Conservation (phyloP, 2,797 vertebrate species). For the Epinephelus malabaricus region DNA sequence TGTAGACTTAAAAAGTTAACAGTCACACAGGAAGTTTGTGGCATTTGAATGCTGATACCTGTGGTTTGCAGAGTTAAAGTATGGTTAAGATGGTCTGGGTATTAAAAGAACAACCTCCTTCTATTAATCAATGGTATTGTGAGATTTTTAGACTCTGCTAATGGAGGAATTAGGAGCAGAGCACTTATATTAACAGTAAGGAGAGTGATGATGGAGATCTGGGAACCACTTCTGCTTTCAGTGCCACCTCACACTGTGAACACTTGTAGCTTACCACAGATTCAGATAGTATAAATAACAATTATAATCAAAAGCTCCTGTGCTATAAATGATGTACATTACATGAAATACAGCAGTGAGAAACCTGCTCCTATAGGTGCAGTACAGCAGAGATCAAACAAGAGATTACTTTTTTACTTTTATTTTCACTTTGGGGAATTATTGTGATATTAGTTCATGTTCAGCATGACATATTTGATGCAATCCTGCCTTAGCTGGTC, state of each 20-base stretch:
- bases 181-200: conserved; percentile 36
- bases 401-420: neutral
- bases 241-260: conserved; percentile 56
- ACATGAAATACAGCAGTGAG: conserved; percentile 2
- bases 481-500: neutral
- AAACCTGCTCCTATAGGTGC: neutral
- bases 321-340: conserved; percentile 11
- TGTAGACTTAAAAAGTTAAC: conserved; percentile 5
- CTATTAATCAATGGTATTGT: conserved; percentile 59
- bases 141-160: conserved; percentile 36
- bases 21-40: neutral
- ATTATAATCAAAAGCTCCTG: conserved; percentile 51
- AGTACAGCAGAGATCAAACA: neutral
- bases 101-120: conserved; percentile 35
- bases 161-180: conserved; percentile 37
- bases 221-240: conserved; percentile 48
- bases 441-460: neutral
- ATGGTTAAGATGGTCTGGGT: neutral
- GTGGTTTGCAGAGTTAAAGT: neutral
- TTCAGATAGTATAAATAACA: conserved; percentile 33
- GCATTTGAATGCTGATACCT: neutral
- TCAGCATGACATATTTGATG: neutral
- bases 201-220: conserved; percentile 32
- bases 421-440: neutral
- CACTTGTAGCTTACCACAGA: conserved; percentile 11